Base-by-base conservation (phyloP, 2,797 vertebrate species). In the Sciaenops ocellatus region DNA sequence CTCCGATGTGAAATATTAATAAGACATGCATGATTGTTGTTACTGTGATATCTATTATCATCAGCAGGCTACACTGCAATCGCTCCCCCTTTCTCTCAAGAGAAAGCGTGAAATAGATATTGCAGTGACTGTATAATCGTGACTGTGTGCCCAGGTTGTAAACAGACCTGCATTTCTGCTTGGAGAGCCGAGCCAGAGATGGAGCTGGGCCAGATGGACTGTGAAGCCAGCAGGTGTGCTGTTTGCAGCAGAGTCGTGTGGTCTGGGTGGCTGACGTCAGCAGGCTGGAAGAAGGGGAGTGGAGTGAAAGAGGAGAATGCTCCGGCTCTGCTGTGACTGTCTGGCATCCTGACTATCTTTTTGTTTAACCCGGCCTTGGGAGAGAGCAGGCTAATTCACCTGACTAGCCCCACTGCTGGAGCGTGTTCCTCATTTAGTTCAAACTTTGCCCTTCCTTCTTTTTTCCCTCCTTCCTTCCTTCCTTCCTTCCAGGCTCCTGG, bases 151-250 rank as follows among this genome's bases (percentile, higher is more conserved):
- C 86, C 78, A 86, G 85, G 84, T 85, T 91, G 90, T 91, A 90
- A 93, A 91, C 86, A 89, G 90, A 83, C 69, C 87, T 89, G 86
- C 46, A 24, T 90, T 67, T 85, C 56, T 79, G 85, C 78, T 87
- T 2, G 18, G 78, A 72, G 83, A 80, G 86, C 84, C 48, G 87
- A 82, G 86, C 87, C 85, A 86, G 85, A 82, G 83, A 87, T 88
- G 87, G 90, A 90, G 80, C 69, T 34, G 73, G 80, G 90, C 91
- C 90, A 92, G 90, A 85, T 82, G 87, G 84, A 80, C 78, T 74
- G 82, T 69, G 89, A 88, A 90, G 84, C 88, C 90, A 92, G 94
- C 93, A 95, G 94, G 94, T 94, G 92, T 91, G 87, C 87, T 76
- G 90, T 92, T 91, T 94, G 92, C 93, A 90, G 93, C 90, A 93